phyloP scores from a whole-genome alignment of 2,888 invertebrate genomes.

The Podotricha telesiphe region DNA sequence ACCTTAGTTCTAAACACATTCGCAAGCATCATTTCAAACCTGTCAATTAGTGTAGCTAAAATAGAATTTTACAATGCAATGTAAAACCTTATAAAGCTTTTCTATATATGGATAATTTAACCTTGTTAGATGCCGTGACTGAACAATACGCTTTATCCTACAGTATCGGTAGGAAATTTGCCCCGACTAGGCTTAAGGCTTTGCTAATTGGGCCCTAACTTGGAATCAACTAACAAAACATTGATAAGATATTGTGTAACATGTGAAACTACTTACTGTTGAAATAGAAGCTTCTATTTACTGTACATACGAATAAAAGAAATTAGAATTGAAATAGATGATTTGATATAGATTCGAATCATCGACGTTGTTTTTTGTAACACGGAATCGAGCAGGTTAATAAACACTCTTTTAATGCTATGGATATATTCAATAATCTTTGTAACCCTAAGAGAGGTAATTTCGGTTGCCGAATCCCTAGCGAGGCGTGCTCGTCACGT shows the following conservation, averaged over 20 bases:
- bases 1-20: not conserved
- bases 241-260: slow-evolving; percentile 34
- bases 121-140: slow-evolving; percentile 73
- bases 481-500: slow-evolving; percentile 71
- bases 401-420: slow-evolving; percentile 22
- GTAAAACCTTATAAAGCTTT: slow-evolving; percentile 59
- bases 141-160: slow-evolving; percentile 67
- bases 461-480: slow-evolving; percentile 68
- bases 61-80: slow-evolving; percentile 35
- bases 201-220: slow-evolving; percentile 76
- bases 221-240: slow-evolving; percentile 51
- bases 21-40: slow-evolving; percentile 59
- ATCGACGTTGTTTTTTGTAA: not conserved
- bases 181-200: slow-evolving; percentile 54
- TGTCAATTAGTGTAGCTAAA: slow-evolving; percentile 72
- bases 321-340: not conserved
- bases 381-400: slow-evolving; percentile 21
- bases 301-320: not conserved
- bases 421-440: slow-evolving; percentile 40
- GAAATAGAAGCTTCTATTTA: not conserved
- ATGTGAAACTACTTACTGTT: not conserved
- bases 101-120: slow-evolving; percentile 76
- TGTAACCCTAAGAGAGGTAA: slow-evolving; percentile 37
- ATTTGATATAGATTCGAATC: too few species aligned
- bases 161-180: slow-evolving; percentile 58